Evolutionary conservation across 2,888 invertebrate genomes (phyloP).

Genomic region (Diploptera punctata): DNA sequence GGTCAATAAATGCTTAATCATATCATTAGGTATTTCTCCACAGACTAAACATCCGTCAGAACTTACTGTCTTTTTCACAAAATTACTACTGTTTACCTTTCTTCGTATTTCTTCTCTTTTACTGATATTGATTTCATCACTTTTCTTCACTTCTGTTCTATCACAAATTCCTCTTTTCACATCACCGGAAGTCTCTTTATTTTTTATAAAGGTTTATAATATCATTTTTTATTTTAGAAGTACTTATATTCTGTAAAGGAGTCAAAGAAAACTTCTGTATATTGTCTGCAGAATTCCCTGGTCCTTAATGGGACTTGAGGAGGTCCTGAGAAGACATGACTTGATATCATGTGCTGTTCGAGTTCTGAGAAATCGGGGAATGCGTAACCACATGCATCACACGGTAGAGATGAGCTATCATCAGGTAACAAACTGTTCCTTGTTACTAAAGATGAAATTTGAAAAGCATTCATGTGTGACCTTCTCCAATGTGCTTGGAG

Average conservation of each 20-base stretch:
- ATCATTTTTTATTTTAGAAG: too few relatives aligned
- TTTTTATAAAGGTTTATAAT: too few relatives aligned
- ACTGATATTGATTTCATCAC: too few relatives aligned
- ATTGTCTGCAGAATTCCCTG: background rate
- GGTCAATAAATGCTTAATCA: background rate
- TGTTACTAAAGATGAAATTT: background rate
- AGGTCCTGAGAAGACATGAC: background rate
- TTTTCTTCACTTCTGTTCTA: too few relatives aligned
- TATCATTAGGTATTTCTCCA: background rate
- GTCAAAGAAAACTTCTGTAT: background rate
- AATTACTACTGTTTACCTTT: too few relatives aligned
- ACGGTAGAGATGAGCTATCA: background rate
- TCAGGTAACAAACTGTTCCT: background rate
- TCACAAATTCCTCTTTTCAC: too few relatives aligned
- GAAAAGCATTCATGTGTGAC: background rate
- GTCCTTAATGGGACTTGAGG: background rate
- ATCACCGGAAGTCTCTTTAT: too few relatives aligned
- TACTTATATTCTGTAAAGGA: too few relatives aligned
- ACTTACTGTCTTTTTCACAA: background rate
- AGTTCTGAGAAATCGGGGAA: background rate
- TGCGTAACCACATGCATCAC: slow-evolving; percentile 4
- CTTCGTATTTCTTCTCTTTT: too few relatives aligned
- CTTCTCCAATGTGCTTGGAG: slow-evolving; percentile 9
- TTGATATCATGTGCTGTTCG: slow-evolving; percentile 10
- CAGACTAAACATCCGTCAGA: background rate